A percentile compares a stretch with the other conserved stretches of the same genome.
Conservation (phyloP, 2,888 invertebrate genomes). For the Stomorhina lunata region DNA sequence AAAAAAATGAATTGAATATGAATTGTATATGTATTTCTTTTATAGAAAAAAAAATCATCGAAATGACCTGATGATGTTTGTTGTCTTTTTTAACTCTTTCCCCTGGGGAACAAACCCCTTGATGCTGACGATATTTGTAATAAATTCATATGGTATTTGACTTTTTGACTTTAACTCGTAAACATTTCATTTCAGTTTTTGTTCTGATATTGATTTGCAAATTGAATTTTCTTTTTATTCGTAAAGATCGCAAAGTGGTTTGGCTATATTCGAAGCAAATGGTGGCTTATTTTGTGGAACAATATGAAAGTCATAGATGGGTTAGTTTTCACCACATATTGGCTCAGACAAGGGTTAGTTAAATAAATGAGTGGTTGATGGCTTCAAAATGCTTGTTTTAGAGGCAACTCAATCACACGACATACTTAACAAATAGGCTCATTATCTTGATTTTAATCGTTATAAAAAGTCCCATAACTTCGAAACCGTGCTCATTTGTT, state of each 20-base stretch:
- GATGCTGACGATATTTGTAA: constrained; percentile 1
- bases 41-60: not conserved
- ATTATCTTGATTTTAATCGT: no score
- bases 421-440: no score
- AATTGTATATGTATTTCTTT: not conserved
- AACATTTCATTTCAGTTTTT: constrained; percentile 38
- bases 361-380: no score
- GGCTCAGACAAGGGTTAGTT: no score
- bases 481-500: no score
- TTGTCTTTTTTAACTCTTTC: not conserved
- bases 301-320: not conserved
- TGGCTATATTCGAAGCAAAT: no score
- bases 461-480: no score
- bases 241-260: not conserved
- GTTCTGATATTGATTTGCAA: constrained; percentile 32
- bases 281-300: not conserved
- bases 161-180: constrained; percentile 48
- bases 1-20: constrained; percentile 3
- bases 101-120: not conserved
- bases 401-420: no score
- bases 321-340: no score
- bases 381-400: no score
- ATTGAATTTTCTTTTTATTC: constrained; percentile 29
- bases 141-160: constrained; percentile 54
- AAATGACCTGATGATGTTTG: constrained; percentile 22